phyloP scores from a whole-genome alignment of 2,113 vertebrate genomes.

The Erythrocercus mccallii region DNA sequence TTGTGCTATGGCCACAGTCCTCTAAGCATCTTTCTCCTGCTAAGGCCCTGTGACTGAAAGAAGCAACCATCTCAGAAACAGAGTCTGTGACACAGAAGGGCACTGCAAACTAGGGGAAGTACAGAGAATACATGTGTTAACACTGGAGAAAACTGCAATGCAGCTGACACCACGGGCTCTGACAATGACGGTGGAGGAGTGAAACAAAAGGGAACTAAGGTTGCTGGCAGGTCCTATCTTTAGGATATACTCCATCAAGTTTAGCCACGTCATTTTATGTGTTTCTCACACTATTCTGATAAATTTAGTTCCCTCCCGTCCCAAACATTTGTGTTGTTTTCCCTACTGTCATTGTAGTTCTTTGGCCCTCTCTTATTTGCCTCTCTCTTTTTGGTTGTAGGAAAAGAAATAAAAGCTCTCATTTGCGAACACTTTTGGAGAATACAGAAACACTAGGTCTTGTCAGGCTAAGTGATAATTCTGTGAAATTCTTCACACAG shows the following conservation, averaged over 20 bases:
- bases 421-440: not conserved
- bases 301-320: not conserved
- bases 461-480: not conserved
- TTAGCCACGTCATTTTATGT: not conserved
- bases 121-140: not conserved
- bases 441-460: not conserved
- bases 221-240: not conserved
- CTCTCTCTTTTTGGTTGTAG: not conserved
- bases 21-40: not conserved
- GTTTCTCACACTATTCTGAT: not conserved
- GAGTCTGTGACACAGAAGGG: not conserved
- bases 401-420: not conserved
- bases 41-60: not conserved
- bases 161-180: not conserved
- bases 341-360: not conserved
- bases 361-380: not conserved
- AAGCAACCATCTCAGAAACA: not conserved
- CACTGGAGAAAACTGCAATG: not conserved
- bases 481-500: not conserved
- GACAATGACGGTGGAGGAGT: not conserved
- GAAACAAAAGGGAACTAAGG: not conserved
- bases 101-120: not conserved
- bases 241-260: not conserved
- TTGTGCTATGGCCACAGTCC: not conserved
- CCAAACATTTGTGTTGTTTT: not conserved